Evolutionary conservation across 35 echinoderm and acorn worm species (phyloP).

Genomic region (Diadema setosum): DNA sequence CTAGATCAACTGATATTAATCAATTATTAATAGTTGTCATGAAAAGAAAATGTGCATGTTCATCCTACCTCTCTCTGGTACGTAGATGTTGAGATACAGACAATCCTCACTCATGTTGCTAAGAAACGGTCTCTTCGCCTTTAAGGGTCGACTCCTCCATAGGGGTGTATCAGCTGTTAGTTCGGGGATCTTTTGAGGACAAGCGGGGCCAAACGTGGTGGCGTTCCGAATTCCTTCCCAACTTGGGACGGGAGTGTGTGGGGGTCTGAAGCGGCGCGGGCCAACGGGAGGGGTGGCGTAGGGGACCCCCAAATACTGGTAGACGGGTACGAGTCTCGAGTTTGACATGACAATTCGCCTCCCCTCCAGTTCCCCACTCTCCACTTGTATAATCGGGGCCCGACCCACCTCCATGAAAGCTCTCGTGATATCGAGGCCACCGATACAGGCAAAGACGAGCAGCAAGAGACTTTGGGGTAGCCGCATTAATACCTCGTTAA

Average conservation of each 20-base stretch:
- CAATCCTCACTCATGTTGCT: constrained; percentile 78
- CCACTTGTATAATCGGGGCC: constrained; percentile 29
- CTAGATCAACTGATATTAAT: too few species aligned
- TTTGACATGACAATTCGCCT: constrained; percentile 28
- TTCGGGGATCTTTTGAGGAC: constrained; percentile 42
- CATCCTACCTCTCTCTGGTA: constrained; percentile 58
- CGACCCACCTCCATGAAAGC: background rate
- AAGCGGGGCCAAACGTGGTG: constrained; percentile 60
- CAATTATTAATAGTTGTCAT: too few species aligned
- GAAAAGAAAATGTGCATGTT: too few species aligned
- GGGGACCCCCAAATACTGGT: constrained; percentile 82
- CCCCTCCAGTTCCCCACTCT: constrained; percentile 34
- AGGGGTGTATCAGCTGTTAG: background rate
- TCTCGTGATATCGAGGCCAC: background rate
- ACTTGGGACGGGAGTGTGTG: constrained; percentile 12
- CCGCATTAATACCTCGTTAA: background rate
- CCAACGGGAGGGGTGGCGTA: constrained; percentile 64
- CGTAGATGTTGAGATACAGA: constrained; percentile 79
- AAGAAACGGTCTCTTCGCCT: constrained; percentile 37
- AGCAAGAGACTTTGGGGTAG: background rate
- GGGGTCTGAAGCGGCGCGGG: constrained; percentile 59
- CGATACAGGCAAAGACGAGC: background rate
- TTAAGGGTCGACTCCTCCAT: constrained; percentile 32
- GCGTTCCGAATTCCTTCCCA: constrained; percentile 55
- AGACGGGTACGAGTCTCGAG: constrained; percentile 50